Percentiles rank a stretch among this genome's conserved stretches.
These are phyloP conservation scores for Hoplodrina ambigua DNA, from an alignment of 2,888 invertebrate species.

Conservation along the genomic window DNA sequence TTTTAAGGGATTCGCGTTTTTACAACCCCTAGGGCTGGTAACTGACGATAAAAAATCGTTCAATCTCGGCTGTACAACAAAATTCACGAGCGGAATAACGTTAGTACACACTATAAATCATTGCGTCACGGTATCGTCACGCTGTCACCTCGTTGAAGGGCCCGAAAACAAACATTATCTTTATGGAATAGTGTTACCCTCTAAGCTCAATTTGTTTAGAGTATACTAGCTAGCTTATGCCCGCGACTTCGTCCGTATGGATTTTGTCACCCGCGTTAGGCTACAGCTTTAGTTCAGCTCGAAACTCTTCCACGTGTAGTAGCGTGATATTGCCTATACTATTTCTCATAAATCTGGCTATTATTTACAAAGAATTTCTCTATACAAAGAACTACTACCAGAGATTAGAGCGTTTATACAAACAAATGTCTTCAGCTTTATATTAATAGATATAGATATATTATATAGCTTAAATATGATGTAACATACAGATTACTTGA, in stretches of 20 bases:
- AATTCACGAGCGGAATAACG: slow-evolving; percentile 23
- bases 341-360: too few relatives aligned
- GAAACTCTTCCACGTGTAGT: too few relatives aligned
- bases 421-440: too few relatives aligned
- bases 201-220: background rate
- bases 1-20: slow-evolving; percentile 51
- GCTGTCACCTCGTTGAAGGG: slow-evolving; percentile 14
- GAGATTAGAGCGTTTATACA: too few relatives aligned
- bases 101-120: slow-evolving; percentile 51
- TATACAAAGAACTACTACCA: too few relatives aligned
- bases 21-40: slow-evolving; percentile 52
- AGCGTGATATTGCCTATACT: too few relatives aligned
- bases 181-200: slow-evolving; percentile 2
- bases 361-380: too few relatives aligned
- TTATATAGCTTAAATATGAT: background rate
- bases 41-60: slow-evolving; percentile 55
- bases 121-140: slow-evolving; percentile 33
- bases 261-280: too few relatives aligned
- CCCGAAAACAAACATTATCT: slow-evolving; percentile 13
- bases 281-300: too few relatives aligned
- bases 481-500: slow-evolving; percentile 2
- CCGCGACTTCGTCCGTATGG: too few relatives aligned
- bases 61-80: slow-evolving; percentile 39
- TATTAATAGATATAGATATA: too few relatives aligned
- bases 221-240: background rate